These are phyloP conservation scores for Pangasius djambal DNA, from an alignment of 2,797 vertebrate species.

Conservation along the genomic window DNA sequence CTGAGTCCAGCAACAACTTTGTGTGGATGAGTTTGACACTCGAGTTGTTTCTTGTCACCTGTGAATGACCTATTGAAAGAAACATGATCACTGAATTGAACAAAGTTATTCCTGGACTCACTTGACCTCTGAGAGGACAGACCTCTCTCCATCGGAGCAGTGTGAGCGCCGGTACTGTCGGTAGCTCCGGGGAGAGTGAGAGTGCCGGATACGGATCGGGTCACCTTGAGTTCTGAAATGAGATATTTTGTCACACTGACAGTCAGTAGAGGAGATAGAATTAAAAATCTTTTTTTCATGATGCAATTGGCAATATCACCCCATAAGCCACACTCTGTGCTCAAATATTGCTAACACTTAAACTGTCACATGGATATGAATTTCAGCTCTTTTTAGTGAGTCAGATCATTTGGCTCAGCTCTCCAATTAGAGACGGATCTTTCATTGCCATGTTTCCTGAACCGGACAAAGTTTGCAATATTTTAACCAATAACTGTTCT, in stretches of 20 bases:
- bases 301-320: background rate
- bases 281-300: background rate
- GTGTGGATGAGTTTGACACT: background rate
- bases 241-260: background rate
- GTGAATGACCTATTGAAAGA: slow-evolving; percentile 17
- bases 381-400: background rate
- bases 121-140: slow-evolving; percentile 88
- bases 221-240: slow-evolving; percentile 83
- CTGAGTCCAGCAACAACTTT: background rate
- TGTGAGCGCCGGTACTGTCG: slow-evolving; percentile 84
- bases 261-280: background rate
- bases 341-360: background rate
- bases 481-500: background rate
- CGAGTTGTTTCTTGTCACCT: background rate
- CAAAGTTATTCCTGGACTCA: slow-evolving; percentile 64
- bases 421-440: background rate
- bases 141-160: slow-evolving; percentile 87
- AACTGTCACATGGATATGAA: background rate
- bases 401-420: background rate
- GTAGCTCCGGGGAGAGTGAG: slow-evolving; percentile 85
- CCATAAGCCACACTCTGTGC: background rate
- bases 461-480: background rate
- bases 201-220: slow-evolving; percentile 84
- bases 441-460: background rate
- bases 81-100: slow-evolving; percentile 4